Base-by-base conservation (phyloP, 2,113 vertebrate genomes). In the Forbesichthys papilliferus region DNA sequence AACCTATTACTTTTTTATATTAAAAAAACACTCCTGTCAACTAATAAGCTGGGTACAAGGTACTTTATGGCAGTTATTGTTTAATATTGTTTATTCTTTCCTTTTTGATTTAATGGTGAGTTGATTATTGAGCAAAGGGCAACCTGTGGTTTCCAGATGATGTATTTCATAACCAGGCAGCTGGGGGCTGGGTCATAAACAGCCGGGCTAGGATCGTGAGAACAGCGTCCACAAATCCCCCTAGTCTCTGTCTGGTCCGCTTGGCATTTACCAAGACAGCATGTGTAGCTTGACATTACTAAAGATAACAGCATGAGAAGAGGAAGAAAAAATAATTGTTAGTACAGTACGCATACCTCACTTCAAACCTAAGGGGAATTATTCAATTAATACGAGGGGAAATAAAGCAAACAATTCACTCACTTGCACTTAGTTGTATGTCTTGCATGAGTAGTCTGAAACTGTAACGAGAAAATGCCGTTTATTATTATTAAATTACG, bases 381-480 rank as follows among this genome's bases (percentile, higher is more conserved):
- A 96, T 92, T 93, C 90, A 93, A 92, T 86, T 68, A 91, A 20
- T 90, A 91, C 82, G 92, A 69, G 91, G 92, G 92, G 91, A 79
- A 94, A 90, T 75, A 91, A 86, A 89, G 84, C 77, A 91, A 92
- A 95, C 94, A 94, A 96, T 96, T 96, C 94, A 96, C 92, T 95
- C 95, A 90, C 93, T 96, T 95, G 95, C 94, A 96, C 95, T 96
- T 96, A 94, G 93, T 94, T 86, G 93, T 97, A 92, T 91, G 95
- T 97, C 94, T 94, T 96, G 96, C 96, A 97, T 96, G 96, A 95
- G 93, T 95, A 95, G 94, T 96, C 94, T 94, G 95, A 95, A 95
- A 95, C 92, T 94, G 92, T 95, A 95, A 95, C 94, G 93, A 94
- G 91, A 91, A 92, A 91, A 86, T 80, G 88, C 83, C 33, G 58